Evolutionary conservation across 2,797 vertebrate species (phyloP).

Genomic region (Diplodus sargus): DNA sequence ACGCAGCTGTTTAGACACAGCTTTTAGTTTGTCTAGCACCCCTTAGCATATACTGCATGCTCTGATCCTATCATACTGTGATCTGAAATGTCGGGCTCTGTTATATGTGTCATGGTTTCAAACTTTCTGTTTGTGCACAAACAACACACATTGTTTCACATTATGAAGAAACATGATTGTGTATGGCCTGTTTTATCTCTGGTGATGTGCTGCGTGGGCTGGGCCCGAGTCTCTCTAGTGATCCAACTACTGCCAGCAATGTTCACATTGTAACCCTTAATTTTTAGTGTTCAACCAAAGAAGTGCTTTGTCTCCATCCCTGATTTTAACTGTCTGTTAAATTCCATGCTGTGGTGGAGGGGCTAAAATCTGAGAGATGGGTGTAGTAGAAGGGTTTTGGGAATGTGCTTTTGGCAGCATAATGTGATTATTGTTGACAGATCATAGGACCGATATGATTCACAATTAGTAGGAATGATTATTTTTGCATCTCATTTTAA

Average conservation of each 20-base stretch:
- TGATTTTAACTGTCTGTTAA: not conserved
- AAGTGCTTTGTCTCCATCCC: slow-evolving; percentile 13
- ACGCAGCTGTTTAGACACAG: not conserved
- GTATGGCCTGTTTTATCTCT: slow-evolving; percentile 8
- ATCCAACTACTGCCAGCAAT: slow-evolving; percentile 3
- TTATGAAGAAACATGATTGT: slow-evolving; percentile 4
- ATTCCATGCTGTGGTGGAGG: slow-evolving; percentile 7
- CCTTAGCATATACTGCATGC: not conserved
- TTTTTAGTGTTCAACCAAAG: slow-evolving; percentile 28
- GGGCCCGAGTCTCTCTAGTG: slow-evolving; percentile 8
- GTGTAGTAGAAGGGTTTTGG: not conserved
- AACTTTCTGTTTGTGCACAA: slow-evolving; percentile 2
- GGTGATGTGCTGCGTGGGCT: slow-evolving; percentile 14
- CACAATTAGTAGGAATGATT: too few relatives aligned
- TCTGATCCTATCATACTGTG: slow-evolving; percentile 24
- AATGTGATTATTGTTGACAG: too few relatives aligned
- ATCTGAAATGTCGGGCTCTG: not conserved
- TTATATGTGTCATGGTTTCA: slow-evolving; percentile 1
- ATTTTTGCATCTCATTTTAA: not conserved
- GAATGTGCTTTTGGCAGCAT: not conserved
- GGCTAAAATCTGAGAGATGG: slow-evolving; percentile 5
- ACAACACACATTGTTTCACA: not conserved
- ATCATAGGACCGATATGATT: too few relatives aligned
- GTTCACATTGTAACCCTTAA: slow-evolving; percentile 18
- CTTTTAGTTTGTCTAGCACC: slow-evolving; percentile 13